Base-by-base conservation (phyloP, 2,888 invertebrate genomes). In the Aphidoletes aphidimyza region DNA sequence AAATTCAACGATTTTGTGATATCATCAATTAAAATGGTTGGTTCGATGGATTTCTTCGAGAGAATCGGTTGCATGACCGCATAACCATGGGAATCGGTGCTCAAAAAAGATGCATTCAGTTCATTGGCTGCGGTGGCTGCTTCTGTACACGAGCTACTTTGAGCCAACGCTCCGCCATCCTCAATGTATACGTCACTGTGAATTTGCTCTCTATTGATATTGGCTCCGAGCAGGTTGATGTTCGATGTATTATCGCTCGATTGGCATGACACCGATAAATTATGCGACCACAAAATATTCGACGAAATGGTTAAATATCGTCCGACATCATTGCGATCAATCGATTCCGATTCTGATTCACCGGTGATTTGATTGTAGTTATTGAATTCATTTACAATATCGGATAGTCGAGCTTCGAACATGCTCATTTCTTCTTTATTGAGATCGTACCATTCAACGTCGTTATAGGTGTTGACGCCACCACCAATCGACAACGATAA, bases 361-460 rank as follows among this genome's bases (percentile, higher is more conserved):
- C 11, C 69, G 30, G 11, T 11, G 11, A 14, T 14, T 69, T 69
- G 69, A n/a, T 30, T 69, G n/a, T n/a, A 5, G 11, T 69, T 69
- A 17, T 69, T 69, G 69, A 69, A 30, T 30, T 69, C 69, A 17
- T 69, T 69, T 0, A 69, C 34, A 69, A 69, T 69, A 11, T 30
- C 30, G 0, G 69, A 30, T 0, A 69, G 2, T 9, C 14, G 69
- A 3, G 69, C 30, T 69, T 69, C 69, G 14, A 69, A 69, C 14
- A 69, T 1, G n/a, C 69, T 69, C 69, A 69, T 69, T 69, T 69
- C 69, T 30, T 30, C 69, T 14, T 30, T 69, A 69, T 69, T 69
- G 14, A 69, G 30, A 69, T 69, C 69, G 14, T 69, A 69, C 69
- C 69, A 69, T 30, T 69, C 69, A 5, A n/a, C 69, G n/a, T 69